phyloP scores from a whole-genome alignment of 2,113 vertebrate species.

The Tichodroma muraria region DNA sequence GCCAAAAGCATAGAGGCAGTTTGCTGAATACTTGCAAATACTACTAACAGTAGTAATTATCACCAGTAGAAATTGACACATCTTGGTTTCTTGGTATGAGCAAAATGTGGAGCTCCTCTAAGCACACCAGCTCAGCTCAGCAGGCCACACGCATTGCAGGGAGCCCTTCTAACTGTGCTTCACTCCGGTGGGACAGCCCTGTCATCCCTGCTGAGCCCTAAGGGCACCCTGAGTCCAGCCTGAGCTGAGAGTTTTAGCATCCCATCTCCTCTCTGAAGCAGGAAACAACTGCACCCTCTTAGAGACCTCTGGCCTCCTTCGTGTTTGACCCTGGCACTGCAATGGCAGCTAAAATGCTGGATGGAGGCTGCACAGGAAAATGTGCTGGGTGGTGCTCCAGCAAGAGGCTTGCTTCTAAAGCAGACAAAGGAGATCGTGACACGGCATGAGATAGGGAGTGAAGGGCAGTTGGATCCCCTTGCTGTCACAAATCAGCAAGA shows the following conservation, averaged over 20 bases:
- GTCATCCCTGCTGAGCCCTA: neutral
- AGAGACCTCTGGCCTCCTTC: neutral
- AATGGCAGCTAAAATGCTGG: neutral
- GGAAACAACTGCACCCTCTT: neutral
- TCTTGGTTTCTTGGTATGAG: neutral
- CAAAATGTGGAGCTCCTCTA: neutral
- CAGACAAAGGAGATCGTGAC: neutral
- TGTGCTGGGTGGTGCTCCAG: neutral
- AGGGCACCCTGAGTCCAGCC: neutral
- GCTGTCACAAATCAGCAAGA: neutral
- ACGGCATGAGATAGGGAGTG: rapidly evolving
- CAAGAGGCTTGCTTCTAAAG: neutral
- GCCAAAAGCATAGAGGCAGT: neutral
- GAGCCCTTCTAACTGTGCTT: neutral
- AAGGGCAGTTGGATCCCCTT: neutral
- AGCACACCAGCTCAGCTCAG: neutral
- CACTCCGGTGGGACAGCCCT: neutral
- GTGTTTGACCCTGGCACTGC: neutral
- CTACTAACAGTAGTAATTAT: no score
- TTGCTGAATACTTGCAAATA: neutral
- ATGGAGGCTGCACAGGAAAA: neutral
- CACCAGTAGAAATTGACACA: neutral
- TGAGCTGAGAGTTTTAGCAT: neutral
- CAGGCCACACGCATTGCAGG: neutral
- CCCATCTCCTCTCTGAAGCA: neutral